These are phyloP conservation scores for Oryctolagus cuniculus DNA, from an alignment of 2,113 vertebrate genomes.

Conservation along the genomic window DNA sequence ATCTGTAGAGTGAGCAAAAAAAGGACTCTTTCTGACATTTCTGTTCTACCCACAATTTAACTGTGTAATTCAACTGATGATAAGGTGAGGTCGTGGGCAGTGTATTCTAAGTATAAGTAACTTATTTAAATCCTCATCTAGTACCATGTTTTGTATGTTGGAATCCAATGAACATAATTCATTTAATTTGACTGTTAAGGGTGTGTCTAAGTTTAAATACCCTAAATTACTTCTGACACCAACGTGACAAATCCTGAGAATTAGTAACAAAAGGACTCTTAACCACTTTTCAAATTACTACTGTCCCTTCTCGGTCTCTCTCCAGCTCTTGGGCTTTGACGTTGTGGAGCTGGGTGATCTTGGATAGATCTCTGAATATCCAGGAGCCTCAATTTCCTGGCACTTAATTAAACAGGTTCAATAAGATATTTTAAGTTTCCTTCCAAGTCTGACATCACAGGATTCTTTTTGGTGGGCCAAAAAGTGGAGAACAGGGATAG, in stretches of 20 bases:
- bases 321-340: not conserved
- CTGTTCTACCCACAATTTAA: conserved; percentile 47
- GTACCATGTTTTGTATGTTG: not conserved
- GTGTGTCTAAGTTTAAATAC: conserved; percentile 11
- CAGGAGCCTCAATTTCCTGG: not conserved
- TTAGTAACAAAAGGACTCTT: conserved; percentile 15
- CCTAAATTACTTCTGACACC: conserved; percentile 48
- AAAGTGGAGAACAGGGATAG: not conserved
- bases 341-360: not conserved
- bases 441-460: conserved; percentile 22
- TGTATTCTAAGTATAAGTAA: not conserved
- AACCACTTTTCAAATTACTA: not conserved
- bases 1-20: not conserved
- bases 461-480: not conserved
- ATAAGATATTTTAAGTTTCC: not conserved
- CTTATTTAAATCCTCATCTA: conserved; percentile 44
- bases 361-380: not conserved
- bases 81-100: conserved; percentile 35
- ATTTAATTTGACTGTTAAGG: conserved; percentile 47
- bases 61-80: conserved; percentile 41
- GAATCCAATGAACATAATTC: conserved; percentile 49
- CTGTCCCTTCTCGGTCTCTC: not conserved
- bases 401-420: conserved; percentile 43
- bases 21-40: not conserved
- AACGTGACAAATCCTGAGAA: conserved; percentile 37